phyloP scores from a whole-genome alignment of 1,140 invertebrate genomes.

The Caligus rogercresseyi region DNA sequence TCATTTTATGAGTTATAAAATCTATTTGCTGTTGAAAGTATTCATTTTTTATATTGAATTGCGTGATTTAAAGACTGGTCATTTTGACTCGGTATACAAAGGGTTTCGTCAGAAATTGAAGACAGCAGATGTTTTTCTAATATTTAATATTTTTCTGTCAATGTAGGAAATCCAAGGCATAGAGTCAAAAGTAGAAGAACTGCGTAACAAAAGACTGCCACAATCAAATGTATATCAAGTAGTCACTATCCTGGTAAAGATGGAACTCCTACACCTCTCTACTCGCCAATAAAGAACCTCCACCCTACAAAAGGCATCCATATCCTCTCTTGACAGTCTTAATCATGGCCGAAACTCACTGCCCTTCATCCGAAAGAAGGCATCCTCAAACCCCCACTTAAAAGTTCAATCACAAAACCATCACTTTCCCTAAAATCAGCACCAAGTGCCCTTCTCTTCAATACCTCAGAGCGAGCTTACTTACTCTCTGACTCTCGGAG shows the following conservation, averaged over 20 bases:
- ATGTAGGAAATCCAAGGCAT: neutral
- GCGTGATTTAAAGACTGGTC: too few relatives aligned
- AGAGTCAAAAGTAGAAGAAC: neutral
- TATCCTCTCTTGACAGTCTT: too few relatives aligned
- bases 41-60: too few relatives aligned
- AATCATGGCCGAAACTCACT: too few relatives aligned
- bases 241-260: neutral
- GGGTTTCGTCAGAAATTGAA: too few relatives aligned
- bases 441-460: neutral
- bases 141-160: too few relatives aligned
- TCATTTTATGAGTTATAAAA: too few relatives aligned
- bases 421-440: neutral
- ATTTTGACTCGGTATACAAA: too few relatives aligned
- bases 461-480: neutral
- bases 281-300: neutral
- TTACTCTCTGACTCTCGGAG: neutral
- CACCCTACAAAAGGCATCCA: neutral
- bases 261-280: neutral
- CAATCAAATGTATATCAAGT: neutral
- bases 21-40: too few relatives aligned
- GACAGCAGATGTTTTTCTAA: too few relatives aligned
- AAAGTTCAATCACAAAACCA: too few relatives aligned
- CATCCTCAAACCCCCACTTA: too few relatives aligned
- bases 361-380: neutral
- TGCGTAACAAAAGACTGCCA: neutral